phyloP scores from a whole-genome alignment of 64 coral and sea anemone species.

The Astreopora myriophthalma region DNA sequence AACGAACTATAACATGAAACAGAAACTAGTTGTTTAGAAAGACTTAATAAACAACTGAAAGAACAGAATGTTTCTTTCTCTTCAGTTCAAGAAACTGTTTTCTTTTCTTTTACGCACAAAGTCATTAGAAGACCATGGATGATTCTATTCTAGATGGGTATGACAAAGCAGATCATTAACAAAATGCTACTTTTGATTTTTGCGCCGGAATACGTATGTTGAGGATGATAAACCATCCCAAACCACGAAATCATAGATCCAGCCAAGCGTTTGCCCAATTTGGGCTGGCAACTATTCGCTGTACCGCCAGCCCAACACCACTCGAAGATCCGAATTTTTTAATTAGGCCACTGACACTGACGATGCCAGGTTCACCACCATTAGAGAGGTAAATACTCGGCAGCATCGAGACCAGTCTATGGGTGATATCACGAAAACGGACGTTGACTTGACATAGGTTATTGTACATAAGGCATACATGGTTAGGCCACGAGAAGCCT shows the following conservation, averaged over 20 bases:
- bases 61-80: neutral
- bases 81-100: neutral
- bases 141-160: neutral
- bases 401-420: conserved; percentile 42
- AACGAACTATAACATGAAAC: conserved; percentile 22
- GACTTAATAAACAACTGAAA: neutral
- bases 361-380: conserved; percentile 18
- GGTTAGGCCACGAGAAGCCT: conserved; percentile 59
- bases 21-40: conserved; percentile 9
- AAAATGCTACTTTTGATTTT: neutral
- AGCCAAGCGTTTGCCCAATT: conserved; percentile 38
- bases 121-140: neutral
- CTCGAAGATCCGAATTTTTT: conserved; percentile 8
- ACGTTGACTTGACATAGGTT: conserved; percentile 5
- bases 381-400: conserved; percentile 39
- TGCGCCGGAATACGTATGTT: neutral
- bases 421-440: conserved; percentile 25
- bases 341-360: conserved; percentile 33
- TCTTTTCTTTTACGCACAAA: neutral
- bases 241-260: neutral
- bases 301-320: conserved; percentile 22
- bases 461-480: conserved; percentile 43
- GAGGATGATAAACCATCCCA: neutral
- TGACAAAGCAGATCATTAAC: neutral
- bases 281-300: neutral